phyloP scores from a whole-genome alignment of 2,113 vertebrate species.

The Bujurquina vittata region DNA sequence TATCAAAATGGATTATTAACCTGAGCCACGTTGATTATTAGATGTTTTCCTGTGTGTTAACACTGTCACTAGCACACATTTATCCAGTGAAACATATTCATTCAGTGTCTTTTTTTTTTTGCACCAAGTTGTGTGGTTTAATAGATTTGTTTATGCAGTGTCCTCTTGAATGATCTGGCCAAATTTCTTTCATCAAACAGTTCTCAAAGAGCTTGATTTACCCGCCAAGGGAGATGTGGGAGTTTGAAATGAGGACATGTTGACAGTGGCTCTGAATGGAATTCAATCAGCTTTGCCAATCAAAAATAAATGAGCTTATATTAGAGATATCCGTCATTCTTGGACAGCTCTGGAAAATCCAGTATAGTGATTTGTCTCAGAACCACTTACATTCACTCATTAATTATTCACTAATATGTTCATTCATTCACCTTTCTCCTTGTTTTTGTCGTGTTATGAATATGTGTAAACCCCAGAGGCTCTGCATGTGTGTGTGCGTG shows the following conservation, averaged over 20 bases:
- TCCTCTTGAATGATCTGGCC: constrained; percentile 60
- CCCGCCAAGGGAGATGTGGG: constrained; percentile 39
- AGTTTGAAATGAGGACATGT: constrained; percentile 57
- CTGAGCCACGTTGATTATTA: not conserved
- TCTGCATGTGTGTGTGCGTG: not conserved
- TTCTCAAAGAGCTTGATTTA: constrained; percentile 64
- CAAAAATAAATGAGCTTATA: constrained; percentile 53
- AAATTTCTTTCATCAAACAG: constrained; percentile 67
- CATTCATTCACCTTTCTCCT: constrained; percentile 20
- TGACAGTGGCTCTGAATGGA: constrained; percentile 59
- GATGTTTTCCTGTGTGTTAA: not conserved
- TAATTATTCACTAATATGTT: constrained; percentile 8
- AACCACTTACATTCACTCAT: not conserved
- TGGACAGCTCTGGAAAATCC: constrained; percentile 30
- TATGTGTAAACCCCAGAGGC: constrained; percentile 5
- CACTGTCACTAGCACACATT: not conserved
- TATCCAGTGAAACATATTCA: constrained; percentile 2
- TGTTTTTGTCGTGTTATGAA: constrained; percentile 20
- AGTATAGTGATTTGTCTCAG: not conserved
- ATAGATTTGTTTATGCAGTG: constrained; percentile 48
- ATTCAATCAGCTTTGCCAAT: constrained; percentile 66
- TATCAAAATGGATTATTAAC: not conserved
- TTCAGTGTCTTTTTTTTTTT: constrained; percentile 23
- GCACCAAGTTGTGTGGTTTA: constrained; percentile 28
- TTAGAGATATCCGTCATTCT: constrained; percentile 56